phyloP scores from a whole-genome alignment of 64 coral and sea anemone species.

The Montipora capricornis region DNA sequence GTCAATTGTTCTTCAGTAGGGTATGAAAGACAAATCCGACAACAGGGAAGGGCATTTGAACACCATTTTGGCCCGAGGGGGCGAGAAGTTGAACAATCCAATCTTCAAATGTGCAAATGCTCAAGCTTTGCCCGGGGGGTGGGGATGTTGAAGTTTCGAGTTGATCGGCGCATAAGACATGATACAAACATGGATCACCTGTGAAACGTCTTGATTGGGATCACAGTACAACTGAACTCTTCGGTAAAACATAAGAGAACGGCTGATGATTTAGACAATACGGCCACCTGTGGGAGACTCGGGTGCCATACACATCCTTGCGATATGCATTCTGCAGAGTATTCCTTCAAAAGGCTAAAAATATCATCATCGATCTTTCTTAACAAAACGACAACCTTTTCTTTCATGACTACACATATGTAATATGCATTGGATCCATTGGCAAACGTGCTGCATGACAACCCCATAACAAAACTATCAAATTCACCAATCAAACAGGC shows the following conservation, averaged over 20 bases:
- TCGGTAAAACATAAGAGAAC: constrained; percentile 5
- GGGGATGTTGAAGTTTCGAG: no score
- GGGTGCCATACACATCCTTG: constrained; percentile 28
- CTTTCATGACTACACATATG: constrained; percentile 16
- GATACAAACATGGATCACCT: not conserved
- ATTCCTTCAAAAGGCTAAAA: not conserved
- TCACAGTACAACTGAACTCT: constrained; percentile 4
- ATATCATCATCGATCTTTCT: not conserved
- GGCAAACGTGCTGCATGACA: not conserved
- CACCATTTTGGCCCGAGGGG: no score
- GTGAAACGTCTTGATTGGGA: constrained; percentile 20
- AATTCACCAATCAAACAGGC: constrained; percentile 35
- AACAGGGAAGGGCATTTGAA: no score
- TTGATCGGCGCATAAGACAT: no score
- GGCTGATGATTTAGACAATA: constrained; percentile 17
- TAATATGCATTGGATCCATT: not conserved
- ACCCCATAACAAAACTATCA: constrained; percentile 4
- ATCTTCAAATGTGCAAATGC: no score
- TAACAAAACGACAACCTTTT: constrained; percentile 32
- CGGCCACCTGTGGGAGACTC: not conserved
- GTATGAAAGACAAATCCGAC: no score
- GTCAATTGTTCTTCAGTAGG: no score
- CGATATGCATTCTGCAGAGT: not conserved
- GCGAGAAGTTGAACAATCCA: no score
- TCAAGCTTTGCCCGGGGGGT: no score